These are phyloP conservation scores for Papilio dardanus DNA, from an alignment of 1,140 invertebrate genomes.

Conservation along the genomic window DNA sequence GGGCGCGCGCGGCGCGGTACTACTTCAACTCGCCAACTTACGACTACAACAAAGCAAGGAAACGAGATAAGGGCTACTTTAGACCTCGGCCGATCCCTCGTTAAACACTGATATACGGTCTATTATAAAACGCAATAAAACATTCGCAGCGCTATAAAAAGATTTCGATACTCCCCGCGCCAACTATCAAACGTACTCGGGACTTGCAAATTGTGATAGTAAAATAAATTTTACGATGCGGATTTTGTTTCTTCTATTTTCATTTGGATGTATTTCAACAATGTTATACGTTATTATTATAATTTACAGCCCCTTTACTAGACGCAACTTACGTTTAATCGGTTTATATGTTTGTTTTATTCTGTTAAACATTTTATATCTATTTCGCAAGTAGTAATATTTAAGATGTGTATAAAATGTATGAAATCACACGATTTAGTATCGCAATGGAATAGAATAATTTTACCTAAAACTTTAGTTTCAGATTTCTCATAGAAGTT, in stretches of 20 bases:
- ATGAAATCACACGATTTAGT: neutral
- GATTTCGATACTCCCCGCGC: constrained; percentile 73
- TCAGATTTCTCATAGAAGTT: neutral
- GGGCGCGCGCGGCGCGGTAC: neutral
- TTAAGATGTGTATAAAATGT: neutral
- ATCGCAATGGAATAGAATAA: neutral
- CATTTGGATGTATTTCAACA: constrained; percentile 45
- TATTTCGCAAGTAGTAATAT: neutral
- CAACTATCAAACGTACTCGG: constrained; percentile 67
- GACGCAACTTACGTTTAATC: constrained; percentile 28
- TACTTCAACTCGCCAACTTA: constrained; percentile 38
- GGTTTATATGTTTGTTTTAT: constrained; percentile 21
- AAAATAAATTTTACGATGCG: constrained; percentile 73
- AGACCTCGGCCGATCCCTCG: constrained; percentile 63
- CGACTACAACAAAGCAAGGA: constrained; percentile 69
- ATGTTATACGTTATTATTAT: constrained; percentile 42
- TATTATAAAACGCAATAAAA: constrained; percentile 80
- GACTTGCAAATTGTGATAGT: constrained; percentile 69
- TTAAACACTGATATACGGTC: constrained; percentile 79
- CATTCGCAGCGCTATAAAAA: constrained; percentile 80
- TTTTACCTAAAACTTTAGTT: neutral
- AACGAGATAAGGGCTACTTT: constrained; percentile 77
- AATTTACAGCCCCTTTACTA: constrained; percentile 31
- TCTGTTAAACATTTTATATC: neutral
- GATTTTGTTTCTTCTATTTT: constrained; percentile 67